Percentiles rank a stretch among this genome's conserved stretches.
phyloP scores from a whole-genome alignment of 37 sponge, comb jelly and placozoan genomes.

The Cladorhizidae sp. region DNA sequence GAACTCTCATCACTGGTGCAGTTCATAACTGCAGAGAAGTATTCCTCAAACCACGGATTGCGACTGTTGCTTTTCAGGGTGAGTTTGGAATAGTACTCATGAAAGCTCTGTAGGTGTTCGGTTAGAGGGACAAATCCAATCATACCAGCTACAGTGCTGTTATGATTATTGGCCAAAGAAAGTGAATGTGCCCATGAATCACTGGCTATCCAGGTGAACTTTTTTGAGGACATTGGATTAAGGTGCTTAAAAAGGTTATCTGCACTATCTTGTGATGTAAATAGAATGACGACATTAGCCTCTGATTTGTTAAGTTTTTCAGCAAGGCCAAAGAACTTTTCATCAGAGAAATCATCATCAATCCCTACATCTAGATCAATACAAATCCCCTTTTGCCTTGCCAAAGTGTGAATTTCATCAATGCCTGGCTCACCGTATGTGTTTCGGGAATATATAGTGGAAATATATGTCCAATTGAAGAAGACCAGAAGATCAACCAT shows the following conservation, averaged over 20 bases:
- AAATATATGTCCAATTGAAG: constrained; percentile 79
- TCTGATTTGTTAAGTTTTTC: constrained; percentile 11
- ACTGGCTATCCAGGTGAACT: constrained; percentile 85
- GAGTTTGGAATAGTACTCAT: constrained; percentile 65
- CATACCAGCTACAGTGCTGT: constrained; percentile 53
- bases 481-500: constrained; percentile 69
- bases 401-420: constrained; percentile 27
- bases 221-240: neutral
- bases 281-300: constrained; percentile 64
- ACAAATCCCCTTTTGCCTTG: constrained; percentile 46
- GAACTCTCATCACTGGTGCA: constrained; percentile 20
- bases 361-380: constrained; percentile 47
- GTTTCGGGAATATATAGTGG: constrained; percentile 47
- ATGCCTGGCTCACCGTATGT: constrained; percentile 70
- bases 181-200: constrained; percentile 84
- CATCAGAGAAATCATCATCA: neutral
- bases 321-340: constrained; percentile 16
- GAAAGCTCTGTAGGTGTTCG: constrained; percentile 33
- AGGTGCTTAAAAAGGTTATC: constrained; percentile 12
- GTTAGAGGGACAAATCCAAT: constrained; percentile 67
- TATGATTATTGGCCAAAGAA: constrained; percentile 6
- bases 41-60: constrained; percentile 82
- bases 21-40: constrained; percentile 46
- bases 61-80: constrained; percentile 53
- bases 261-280: constrained; percentile 36